A percentile compares a stretch with the other conserved stretches of the same genome.
Evolutionary conservation across 1,140 invertebrate genomes (phyloP).

Genomic region (Holotrichia oblita): DNA sequence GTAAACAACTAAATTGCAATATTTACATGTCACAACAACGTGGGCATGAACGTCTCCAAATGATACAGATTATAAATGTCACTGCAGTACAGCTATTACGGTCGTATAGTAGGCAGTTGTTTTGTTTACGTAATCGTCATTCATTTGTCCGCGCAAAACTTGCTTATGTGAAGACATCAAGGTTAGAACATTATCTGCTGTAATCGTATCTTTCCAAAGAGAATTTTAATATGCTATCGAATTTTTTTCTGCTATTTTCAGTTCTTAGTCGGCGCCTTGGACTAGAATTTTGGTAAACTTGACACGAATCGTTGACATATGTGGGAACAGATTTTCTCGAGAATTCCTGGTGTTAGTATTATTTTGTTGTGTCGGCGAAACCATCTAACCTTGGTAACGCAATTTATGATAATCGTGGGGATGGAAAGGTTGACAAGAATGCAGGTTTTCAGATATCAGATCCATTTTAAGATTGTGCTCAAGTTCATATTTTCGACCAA

Average conservation of each 20-base stretch:
- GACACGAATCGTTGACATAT: no score
- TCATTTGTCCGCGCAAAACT: background rate
- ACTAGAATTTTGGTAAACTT: no score
- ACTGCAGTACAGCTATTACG: background rate
- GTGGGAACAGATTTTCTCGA: no score
- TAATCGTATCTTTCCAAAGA: no score
- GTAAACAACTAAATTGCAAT: background rate
- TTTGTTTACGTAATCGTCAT: slow-evolving; percentile 25
- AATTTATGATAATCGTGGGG: background rate
- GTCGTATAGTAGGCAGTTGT: background rate
- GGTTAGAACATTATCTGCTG: no score
- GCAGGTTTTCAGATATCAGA: background rate
- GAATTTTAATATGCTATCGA: no score
- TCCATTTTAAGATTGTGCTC: background rate
- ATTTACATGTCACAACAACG: slow-evolving; percentile 9
- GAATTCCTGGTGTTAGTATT: no score
- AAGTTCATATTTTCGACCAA: background rate
- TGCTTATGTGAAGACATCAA: no score
- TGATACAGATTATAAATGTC: slow-evolving; percentile 9
- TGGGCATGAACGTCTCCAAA: background rate
- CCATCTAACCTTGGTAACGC: background rate
- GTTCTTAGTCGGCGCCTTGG: no score
- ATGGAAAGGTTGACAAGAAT: background rate
- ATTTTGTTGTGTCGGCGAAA: background rate
- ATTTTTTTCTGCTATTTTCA: no score